Percentiles rank a stretch among this genome's conserved stretches.
These are phyloP conservation scores for Bathynomus jamesi DNA, from an alignment of 1,140 invertebrate species.

Conservation along the genomic window DNA sequence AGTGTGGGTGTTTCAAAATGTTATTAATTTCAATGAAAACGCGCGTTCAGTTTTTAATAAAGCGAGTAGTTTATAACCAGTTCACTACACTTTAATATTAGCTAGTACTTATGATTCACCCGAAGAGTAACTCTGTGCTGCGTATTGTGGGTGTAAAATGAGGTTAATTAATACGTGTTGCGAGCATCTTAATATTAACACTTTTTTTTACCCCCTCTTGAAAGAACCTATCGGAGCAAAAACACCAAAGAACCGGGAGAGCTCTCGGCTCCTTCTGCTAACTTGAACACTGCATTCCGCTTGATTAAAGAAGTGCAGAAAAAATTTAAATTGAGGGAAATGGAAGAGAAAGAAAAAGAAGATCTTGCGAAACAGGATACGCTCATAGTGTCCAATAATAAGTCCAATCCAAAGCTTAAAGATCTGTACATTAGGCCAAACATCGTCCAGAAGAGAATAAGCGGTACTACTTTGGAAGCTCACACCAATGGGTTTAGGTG, in stretches of 20 bases:
- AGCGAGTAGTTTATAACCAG: no score
- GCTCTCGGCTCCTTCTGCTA: conserved; percentile 85
- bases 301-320: conserved; percentile 99
- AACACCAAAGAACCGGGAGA: conserved; percentile 98
- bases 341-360: conserved; percentile 97
- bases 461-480: conserved; percentile 79
- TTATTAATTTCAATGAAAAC: no score
- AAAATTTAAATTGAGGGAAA: conserved; percentile 94
- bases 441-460: conserved; percentile 96
- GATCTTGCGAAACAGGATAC: conserved; percentile 98
- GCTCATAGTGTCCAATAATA: conserved; percentile 86
- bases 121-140: no score
- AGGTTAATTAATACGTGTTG: no score
- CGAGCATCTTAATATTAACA: no score
- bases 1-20: no score
- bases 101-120: no score
- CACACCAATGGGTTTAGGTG: conserved; percentile 87
- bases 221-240: conserved; percentile 95
- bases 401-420: conserved; percentile 96
- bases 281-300: conserved; percentile 91
- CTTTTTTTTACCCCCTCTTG: no score
- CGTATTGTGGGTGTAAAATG: no score
- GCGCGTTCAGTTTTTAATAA: no score
- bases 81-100: no score
- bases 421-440: conserved; percentile 98